A percentile compares a stretch with the other conserved stretches of the same genome.
Conservation (phyloP, 2,797 vertebrate species). For the Diplodus sargus region DNA sequence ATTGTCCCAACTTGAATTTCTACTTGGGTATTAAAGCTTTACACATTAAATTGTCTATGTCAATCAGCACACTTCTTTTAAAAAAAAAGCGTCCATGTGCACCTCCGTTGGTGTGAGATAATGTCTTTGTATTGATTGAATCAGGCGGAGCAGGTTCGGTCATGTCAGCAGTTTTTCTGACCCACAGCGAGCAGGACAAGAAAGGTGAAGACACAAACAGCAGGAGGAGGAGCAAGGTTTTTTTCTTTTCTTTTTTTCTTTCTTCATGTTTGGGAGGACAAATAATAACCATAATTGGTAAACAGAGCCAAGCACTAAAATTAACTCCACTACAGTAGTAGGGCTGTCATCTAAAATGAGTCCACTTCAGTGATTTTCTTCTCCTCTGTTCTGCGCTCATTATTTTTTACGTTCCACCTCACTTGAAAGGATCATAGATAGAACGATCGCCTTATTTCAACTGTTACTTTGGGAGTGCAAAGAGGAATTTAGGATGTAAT, state of each 20-base stretch:
- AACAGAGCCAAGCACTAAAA: slow-evolving; percentile 8
- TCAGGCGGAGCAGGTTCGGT: slow-evolving; percentile 35
- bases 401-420: neutral
- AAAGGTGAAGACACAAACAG: slow-evolving; percentile 4
- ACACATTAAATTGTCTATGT: neutral
- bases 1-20: neutral
- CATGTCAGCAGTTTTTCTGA: slow-evolving; percentile 49
- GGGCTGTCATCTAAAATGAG: neutral
- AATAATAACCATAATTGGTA: neutral
- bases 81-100: neutral
- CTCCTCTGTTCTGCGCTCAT: slow-evolving; percentile 20
- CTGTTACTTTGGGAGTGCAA: slow-evolving; percentile 31
- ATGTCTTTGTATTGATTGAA: slow-evolving; percentile 46
- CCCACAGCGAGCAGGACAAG: slow-evolving; percentile 27
- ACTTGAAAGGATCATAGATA: slow-evolving; percentile 28
- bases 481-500: slow-evolving; percentile 52
- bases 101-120: slow-evolving; percentile 12
- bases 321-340: neutral
- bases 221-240: neutral
- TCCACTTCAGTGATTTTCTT: neutral
- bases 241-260: neutral
- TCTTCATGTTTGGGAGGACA: neutral
- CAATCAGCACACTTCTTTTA: neutral
- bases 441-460: slow-evolving; percentile 31
- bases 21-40: neutral